Percentiles rank a stretch among this genome's conserved stretches.
Evolutionary conservation across 2,888 invertebrate genomes (phyloP).

Genomic region (Listrodromus nycthemerus): DNA sequence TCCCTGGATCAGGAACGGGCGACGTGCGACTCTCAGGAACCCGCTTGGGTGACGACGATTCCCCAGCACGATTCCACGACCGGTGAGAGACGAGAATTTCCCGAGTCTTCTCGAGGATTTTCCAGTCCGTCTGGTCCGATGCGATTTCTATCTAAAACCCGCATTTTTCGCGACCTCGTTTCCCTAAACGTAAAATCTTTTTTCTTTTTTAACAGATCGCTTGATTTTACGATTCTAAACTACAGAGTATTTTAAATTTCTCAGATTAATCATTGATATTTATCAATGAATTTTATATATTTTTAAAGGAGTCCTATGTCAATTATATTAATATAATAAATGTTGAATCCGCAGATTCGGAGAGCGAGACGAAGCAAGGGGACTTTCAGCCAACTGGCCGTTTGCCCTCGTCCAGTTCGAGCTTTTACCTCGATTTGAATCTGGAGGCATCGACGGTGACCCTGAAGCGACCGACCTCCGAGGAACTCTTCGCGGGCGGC

Average conservation of each 20-base stretch:
- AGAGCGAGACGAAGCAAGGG: conserved; percentile 79
- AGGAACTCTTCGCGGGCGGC: conserved; percentile 70
- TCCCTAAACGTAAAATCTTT: too few relatives aligned
- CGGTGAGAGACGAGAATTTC: conserved; percentile 76
- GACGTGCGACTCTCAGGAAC: conserved; percentile 86
- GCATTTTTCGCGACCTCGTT: too few relatives aligned
- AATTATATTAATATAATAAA: too few relatives aligned
- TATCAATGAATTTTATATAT: conserved; percentile 1
- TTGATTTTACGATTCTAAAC: too few relatives aligned
- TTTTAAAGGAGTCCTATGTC: too few relatives aligned
- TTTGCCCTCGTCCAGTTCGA: conserved; percentile 85
- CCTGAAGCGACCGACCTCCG: conserved; percentile 84
- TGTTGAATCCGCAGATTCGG: conserved; percentile 77
- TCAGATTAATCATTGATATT: too few relatives aligned
- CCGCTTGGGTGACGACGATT: conserved; percentile 88
- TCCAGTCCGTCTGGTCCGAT: too few relatives aligned
- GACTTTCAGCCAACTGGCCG: conserved; percentile 79
- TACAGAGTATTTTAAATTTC: too few relatives aligned
- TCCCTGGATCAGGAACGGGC: conserved; percentile 83
- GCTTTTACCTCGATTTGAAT: conserved; percentile 88
- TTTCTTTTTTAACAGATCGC: too few relatives aligned
- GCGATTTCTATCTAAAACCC: too few relatives aligned
- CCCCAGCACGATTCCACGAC: conserved; percentile 85
- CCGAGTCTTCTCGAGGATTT: too few relatives aligned
- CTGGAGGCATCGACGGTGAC: conserved; percentile 88